These are phyloP conservation scores for Colossoma macropomum DNA, from an alignment of 2,113 vertebrate genomes.

Conservation along the genomic window DNA sequence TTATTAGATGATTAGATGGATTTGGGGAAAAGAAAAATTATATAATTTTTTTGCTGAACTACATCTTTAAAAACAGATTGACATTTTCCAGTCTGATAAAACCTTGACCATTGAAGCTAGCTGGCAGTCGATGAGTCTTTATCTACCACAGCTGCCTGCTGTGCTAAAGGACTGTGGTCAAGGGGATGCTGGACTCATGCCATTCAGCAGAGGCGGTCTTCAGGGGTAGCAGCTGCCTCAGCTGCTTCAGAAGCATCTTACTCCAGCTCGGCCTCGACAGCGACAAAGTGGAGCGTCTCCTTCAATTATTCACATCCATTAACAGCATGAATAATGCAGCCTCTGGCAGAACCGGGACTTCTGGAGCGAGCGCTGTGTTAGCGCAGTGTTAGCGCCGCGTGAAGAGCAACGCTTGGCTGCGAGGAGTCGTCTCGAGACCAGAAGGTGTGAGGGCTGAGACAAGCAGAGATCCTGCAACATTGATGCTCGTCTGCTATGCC, in stretches of 20 bases:
- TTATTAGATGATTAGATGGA: too few species aligned
- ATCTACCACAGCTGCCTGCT: not conserved
- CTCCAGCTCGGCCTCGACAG: not conserved
- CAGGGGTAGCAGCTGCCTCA: not conserved
- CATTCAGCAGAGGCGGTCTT: not conserved
- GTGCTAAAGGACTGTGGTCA: too few species aligned
- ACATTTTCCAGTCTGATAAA: too few species aligned
- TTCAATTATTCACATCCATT: conserved; percentile 56
- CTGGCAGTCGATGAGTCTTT: not conserved
- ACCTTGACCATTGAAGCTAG: not conserved
- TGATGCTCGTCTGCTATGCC: conserved; percentile 17
- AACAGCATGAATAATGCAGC: conserved; percentile 54
- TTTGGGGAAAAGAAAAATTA: too few species aligned
- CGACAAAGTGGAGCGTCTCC: conserved; percentile 31
- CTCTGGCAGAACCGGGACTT: conserved; percentile 33
- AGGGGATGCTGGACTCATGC: not conserved
- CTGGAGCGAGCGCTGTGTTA: conserved; percentile 23
- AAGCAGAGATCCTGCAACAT: not conserved
- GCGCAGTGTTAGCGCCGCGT: not conserved
- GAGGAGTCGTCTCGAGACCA: conserved; percentile 24
- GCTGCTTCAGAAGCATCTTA: not conserved
- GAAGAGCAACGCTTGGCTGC: conserved; percentile 29
- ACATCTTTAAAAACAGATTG: too few species aligned
- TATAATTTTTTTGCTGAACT: too few species aligned
- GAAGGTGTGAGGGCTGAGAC: not conserved